Evolutionary conservation across 2,113 vertebrate species (phyloP).

Genomic region (Istiophorus platypterus): DNA sequence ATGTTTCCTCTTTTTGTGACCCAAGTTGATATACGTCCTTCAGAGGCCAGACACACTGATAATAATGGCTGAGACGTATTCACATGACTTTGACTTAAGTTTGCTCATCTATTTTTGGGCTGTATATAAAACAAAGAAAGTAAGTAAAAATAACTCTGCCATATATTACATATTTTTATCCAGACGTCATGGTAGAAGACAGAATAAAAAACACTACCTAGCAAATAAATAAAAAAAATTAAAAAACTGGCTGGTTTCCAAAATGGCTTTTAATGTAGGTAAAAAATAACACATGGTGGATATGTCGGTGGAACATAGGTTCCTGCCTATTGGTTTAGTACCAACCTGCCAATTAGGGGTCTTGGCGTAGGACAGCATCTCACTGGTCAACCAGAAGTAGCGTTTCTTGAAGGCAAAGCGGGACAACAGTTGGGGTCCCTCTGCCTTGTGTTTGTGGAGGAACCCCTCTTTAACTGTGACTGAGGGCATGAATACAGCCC

Average conservation of each 20-base stretch:
- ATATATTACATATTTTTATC: neutral
- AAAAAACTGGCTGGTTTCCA: neutral
- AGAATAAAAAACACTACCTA: neutral
- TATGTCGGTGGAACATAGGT: neutral
- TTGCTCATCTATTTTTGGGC: slow-evolving; percentile 10
- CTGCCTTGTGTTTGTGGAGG: slow-evolving; percentile 87
- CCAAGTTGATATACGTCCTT: slow-evolving; percentile 41
- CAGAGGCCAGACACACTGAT: slow-evolving; percentile 32
- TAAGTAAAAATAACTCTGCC: neutral
- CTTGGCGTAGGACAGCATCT: slow-evolving; percentile 89
- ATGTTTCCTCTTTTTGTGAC: slow-evolving; percentile 48
- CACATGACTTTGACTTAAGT: slow-evolving; percentile 38
- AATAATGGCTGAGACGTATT: slow-evolving; percentile 51
- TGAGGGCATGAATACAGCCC: slow-evolving; percentile 79
- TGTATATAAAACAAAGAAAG: neutral
- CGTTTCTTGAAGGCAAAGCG: slow-evolving; percentile 93
- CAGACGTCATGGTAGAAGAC: neutral
- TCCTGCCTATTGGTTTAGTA: neutral
- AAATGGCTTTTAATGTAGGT: slow-evolving; percentile 10
- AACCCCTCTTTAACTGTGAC: slow-evolving; percentile 90
- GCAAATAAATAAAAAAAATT: neutral
- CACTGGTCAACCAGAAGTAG: slow-evolving; percentile 91
- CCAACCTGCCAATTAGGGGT: slow-evolving; percentile 88
- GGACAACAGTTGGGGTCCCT: slow-evolving; percentile 83
- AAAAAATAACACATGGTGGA: neutral